Evolutionary conservation across 2,797 vertebrate species (phyloP), one percentile per base, ranked within the genome.

Genomic region (Anabas testudineus): DNA sequence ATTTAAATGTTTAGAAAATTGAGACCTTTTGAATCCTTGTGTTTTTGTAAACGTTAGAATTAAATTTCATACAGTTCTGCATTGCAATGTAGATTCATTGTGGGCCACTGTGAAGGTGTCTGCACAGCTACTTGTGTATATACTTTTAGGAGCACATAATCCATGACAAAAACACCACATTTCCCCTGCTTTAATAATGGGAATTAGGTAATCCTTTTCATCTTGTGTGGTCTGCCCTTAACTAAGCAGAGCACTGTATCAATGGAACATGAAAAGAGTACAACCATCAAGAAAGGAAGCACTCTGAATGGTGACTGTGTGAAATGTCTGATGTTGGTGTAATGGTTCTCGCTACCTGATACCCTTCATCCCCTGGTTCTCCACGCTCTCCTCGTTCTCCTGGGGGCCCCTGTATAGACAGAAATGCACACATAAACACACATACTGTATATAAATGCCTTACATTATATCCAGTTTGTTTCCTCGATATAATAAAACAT

Each of bases 311-410:
- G n/a, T 41, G 60, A 51, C 10, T 12, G 54, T 46, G 22, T 63
- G 41, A 65, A 42, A 46, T 39, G 43, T 71, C 48, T 66, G 54
- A 54, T 53, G 49, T 51, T 19, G 32, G 46, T 68, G 57, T 64
- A 49, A 73, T 52, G 43, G 36, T 57, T 72, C 46, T 28, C 30
- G 74, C 91, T 95, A 98, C 98, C 96, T 95, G 93, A 93, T 97
- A 98, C 63, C 98, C 98, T 62, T 95, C 92, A 75, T 93, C 92
- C 70, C 98, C 98, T 37, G 95, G 87, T 49, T 97, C 96, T 80
- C 98, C 97, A 60, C 95, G 94, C 2, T 98, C 96, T 78, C 98
- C 98, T 87, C 24, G 92, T 71, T 96, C 95, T 65, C 98, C 97
- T 8, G 66, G 30, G 67, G 81, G 84, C 47, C 98, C 98, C 98